Base-by-base conservation (phyloP, 2,888 invertebrate genomes). In the Ophion obscuratus region DNA sequence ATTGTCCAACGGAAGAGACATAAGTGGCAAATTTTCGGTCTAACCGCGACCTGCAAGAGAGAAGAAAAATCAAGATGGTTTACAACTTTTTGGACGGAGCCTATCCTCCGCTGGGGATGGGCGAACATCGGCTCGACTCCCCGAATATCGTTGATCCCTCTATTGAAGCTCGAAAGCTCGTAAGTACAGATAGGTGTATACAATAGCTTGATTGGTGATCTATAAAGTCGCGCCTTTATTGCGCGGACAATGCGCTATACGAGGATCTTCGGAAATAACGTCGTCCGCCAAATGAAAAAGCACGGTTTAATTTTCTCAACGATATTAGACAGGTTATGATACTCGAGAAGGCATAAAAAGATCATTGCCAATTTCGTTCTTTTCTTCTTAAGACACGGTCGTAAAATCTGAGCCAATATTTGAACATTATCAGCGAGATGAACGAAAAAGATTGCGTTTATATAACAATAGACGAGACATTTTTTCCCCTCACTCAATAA, bases 81-180 rank as follows among this genome's bases (percentile, higher is more conserved):
- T 53, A 83, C 82, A 59, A 40, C 67, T 80, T 76, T 44, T 47
- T 64, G 27, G 83, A 76, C 57, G 76, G 73, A 73, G 80, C 67
- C 47, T 74, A 68, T 67, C 71, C 76, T n/a, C 20, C 74, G 20
- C 10, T 68, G 40, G 67, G 53, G 62, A 83, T 76, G 80, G 76
- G 80, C 24, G 83, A 57, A 73, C 77, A 83, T 57, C 66, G 36
- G n/a, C 61, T 53, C 17, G 67, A 76, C 71, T 62, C 73, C 40
- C 7, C 71, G 59, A 70, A 53, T 73, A 47, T 61, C 27, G 47
- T 81, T 62, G 86, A 86, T 83, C 83, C 86, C 57, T 74, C 83
- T 31, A 86, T 83, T 83, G 62, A 81, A 68, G 83, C 81, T 73
- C 83, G 83, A 24, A 83, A 86, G 77, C 80, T 86, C 80, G 86